These are phyloP conservation scores for Cephalopholis sonnerati DNA, from an alignment of 2,113 vertebrate species.

Conservation along the genomic window DNA sequence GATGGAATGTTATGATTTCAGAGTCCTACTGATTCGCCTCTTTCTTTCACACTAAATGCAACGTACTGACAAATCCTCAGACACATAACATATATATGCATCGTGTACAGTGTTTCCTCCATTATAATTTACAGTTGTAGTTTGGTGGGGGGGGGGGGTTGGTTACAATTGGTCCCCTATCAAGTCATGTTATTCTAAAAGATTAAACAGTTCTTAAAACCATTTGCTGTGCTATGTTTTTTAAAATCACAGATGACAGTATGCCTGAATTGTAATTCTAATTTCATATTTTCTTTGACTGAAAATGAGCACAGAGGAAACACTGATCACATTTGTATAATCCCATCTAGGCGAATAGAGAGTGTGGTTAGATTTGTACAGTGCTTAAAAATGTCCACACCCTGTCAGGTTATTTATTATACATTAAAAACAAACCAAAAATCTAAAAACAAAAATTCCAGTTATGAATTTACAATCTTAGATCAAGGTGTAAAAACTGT, in stretches of 20 bases:
- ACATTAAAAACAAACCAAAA: not conserved
- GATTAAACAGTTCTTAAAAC: not conserved
- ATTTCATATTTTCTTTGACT: not conserved
- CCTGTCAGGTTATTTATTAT: not conserved
- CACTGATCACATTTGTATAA: not conserved
- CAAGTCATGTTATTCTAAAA: not conserved
- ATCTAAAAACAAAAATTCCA: not conserved
- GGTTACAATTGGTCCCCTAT: not conserved
- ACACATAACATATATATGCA: not conserved
- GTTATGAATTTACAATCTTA: not conserved
- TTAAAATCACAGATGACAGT: not conserved
- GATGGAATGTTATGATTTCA: conserved; percentile 42
- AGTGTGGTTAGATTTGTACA: not conserved
- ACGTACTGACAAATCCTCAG: not conserved
- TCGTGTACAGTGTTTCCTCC: conserved; percentile 5
- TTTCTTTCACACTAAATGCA: not conserved
- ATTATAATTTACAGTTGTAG: not conserved
- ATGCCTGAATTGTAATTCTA: not conserved
- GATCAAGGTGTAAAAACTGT: not conserved
- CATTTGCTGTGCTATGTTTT: not conserved
- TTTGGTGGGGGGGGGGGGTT: too few species aligned
- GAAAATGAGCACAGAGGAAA: not conserved
- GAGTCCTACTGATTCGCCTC: not conserved
- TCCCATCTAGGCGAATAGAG: not conserved
- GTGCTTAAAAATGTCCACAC: not conserved